Percentiles rank a stretch among this genome's conserved stretches.
These are phyloP conservation scores for Zaprionus inermis DNA, from an alignment of 1,140 invertebrate species.

Conservation along the genomic window DNA sequence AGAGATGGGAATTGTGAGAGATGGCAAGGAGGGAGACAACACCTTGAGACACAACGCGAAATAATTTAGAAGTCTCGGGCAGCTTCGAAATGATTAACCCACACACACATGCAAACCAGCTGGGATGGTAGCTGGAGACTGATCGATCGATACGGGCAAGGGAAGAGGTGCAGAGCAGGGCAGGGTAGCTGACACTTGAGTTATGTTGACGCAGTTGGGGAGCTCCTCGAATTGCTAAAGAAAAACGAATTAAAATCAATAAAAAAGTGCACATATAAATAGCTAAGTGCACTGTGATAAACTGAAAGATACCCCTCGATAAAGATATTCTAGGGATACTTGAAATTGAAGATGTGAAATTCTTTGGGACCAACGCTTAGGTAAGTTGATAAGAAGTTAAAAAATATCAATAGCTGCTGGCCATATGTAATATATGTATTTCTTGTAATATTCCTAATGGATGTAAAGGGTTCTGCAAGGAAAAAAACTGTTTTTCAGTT, in stretches of 20 bases:
- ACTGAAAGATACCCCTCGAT: slow-evolving; percentile 8
- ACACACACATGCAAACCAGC: slow-evolving; percentile 46
- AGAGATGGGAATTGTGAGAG: not conserved
- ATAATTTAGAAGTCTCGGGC: not conserved
- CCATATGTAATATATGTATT: no score
- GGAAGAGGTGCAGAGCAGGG: not conserved
- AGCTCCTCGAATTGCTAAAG: slow-evolving; percentile 27
- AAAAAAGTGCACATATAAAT: slow-evolving; percentile 28
- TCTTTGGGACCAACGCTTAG: not conserved
- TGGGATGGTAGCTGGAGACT: not conserved
- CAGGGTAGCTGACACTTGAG: slow-evolving; percentile 21
- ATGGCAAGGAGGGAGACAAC: not conserved
- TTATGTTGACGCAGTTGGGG: slow-evolving; percentile 56
- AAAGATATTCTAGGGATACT: not conserved
- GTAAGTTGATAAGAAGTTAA: not conserved
- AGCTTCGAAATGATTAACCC: slow-evolving; percentile 65
- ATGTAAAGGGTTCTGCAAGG: no score
- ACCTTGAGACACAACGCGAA: slow-evolving; percentile 22
- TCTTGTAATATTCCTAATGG: no score
- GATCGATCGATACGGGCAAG: not conserved
- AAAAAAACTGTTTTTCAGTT: no score
- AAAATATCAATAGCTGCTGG: no score
- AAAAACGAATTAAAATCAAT: slow-evolving; percentile 79
- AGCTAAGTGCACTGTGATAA: not conserved
- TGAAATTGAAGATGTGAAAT: not conserved